These are phyloP conservation scores for Tinea trinotella DNA, from an alignment of 2,888 invertebrate species.

Conservation along the genomic window DNA sequence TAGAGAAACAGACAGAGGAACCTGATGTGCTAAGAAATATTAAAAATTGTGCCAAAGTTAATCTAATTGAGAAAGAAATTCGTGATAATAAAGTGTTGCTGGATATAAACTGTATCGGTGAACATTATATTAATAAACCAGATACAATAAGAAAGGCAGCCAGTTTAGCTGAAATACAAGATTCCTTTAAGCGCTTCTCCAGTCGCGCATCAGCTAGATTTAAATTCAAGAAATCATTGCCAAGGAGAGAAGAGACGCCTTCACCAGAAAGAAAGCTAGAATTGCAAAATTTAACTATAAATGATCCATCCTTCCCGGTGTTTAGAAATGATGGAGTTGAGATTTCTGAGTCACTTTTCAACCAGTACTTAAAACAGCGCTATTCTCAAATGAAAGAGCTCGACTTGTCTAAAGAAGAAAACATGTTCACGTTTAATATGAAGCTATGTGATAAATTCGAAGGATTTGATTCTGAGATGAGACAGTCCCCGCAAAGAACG, in stretches of 20 bases:
- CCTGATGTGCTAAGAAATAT: slow-evolving; percentile 56
- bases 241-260: slow-evolving; percentile 37
- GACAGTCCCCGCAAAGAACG: slow-evolving; percentile 53
- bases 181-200: slow-evolving; percentile 70
- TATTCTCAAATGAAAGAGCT: slow-evolving; percentile 65
- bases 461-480: slow-evolving; percentile 61
- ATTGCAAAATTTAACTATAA: slow-evolving; percentile 77
- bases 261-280: slow-evolving; percentile 39
- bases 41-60: slow-evolving; percentile 43
- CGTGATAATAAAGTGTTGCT: slow-evolving; percentile 48
- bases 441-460: slow-evolving; percentile 58
- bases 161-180: slow-evolving; percentile 77
- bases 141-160: slow-evolving; percentile 57
- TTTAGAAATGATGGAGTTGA: slow-evolving; percentile 82
- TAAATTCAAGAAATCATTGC: slow-evolving; percentile 46
- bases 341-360: slow-evolving; percentile 80
- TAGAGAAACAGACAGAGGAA: slow-evolving; percentile 52
- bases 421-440: slow-evolving; percentile 53
- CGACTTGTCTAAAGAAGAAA: slow-evolving; percentile 54
- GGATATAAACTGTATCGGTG: slow-evolving; percentile 57
- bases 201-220: slow-evolving; percentile 73
- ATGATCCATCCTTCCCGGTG: slow-evolving; percentile 84
- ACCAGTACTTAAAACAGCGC: slow-evolving; percentile 78
- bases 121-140: slow-evolving; percentile 64
- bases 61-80: slow-evolving; percentile 42